These are phyloP conservation scores for Drosophila baimaii DNA, from an alignment of 1,140 invertebrate species.

Conservation along the genomic window DNA sequence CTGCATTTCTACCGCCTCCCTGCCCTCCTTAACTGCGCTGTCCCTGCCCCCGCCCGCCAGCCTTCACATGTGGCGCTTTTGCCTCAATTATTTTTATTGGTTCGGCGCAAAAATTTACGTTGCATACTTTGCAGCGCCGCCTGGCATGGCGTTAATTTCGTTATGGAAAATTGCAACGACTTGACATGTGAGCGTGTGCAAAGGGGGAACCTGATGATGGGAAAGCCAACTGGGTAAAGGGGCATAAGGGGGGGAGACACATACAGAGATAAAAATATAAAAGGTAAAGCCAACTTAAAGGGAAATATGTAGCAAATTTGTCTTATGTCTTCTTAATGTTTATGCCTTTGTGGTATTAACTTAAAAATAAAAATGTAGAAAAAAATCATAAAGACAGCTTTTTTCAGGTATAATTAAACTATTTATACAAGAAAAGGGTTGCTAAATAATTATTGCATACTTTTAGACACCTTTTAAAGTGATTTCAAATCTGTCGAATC, in stretches of 20 bases:
- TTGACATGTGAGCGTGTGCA: conserved; percentile 55
- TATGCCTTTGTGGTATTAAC: not conserved
- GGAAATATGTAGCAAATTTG: not conserved
- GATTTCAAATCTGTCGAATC: not conserved
- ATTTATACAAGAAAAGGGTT: not conserved
- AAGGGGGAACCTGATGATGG: conserved; percentile 15
- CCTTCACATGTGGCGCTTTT: conserved; percentile 46
- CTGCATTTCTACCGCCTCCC: conserved; percentile 4
- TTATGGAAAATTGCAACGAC: conserved; percentile 77
- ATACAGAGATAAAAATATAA: conserved; percentile 13
- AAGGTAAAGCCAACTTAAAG: too few relatives aligned
- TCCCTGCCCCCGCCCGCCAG: not conserved
- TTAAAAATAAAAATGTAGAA: too few relatives aligned
- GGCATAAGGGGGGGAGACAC: not conserved
- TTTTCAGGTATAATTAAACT: not conserved
- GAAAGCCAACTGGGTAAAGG: not conserved
- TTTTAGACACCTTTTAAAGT: not conserved
- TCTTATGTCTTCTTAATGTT: not conserved
- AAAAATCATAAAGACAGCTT: not conserved
- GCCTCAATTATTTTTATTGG: conserved; percentile 81
- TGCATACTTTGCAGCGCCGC: conserved; percentile 72
- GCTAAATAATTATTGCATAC: not conserved
- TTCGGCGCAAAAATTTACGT: conserved; percentile 77
- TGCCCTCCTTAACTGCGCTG: not conserved
- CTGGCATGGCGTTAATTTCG: conserved; percentile 74